Evolutionary conservation across 2,888 invertebrate genomes (phyloP).

Genomic region (Drosophila cyrtoloma): DNA sequence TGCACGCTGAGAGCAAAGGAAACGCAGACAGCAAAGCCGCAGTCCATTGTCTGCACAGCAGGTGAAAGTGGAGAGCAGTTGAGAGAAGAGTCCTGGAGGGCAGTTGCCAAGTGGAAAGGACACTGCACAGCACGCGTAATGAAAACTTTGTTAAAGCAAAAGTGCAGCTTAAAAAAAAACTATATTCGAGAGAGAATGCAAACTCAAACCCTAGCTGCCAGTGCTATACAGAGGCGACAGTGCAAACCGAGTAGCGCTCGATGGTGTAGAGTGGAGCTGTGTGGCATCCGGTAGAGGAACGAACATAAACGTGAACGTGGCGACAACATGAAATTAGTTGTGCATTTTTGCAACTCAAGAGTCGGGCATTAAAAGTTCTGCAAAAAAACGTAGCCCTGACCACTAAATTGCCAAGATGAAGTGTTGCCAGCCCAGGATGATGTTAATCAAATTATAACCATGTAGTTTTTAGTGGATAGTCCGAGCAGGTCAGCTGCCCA

Average conservation of each 20-base stretch:
- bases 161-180: conserved; percentile 31
- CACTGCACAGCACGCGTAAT: conserved; percentile 62
- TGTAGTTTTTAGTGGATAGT: conserved; percentile 64
- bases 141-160: conserved; percentile 74
- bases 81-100: conserved; percentile 20
- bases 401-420: conserved; percentile 72
- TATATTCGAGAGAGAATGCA: conserved; percentile 8
- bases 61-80: conserved; percentile 52
- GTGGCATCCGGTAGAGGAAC: conserved; percentile 27
- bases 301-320: conserved; percentile 68
- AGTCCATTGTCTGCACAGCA: conserved; percentile 68
- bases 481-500: conserved; percentile 48
- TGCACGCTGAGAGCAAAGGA: conserved; percentile 38
- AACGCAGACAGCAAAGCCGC: conserved; percentile 54
- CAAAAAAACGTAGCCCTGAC: conserved; percentile 42
- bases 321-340: conserved; percentile 77
- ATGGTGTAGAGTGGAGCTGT: conserved; percentile 55
- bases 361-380: conserved; percentile 46
- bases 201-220: conserved; percentile 2
- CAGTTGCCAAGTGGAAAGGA: conserved; percentile 27
- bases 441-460: conserved; percentile 79
- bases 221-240: conserved; percentile 11
- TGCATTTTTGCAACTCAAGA: conserved; percentile 66
- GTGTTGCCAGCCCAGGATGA: conserved; percentile 44
- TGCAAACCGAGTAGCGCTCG: conserved; percentile 53